phyloP scores from a whole-genome alignment of 2,113 vertebrate genomes.

The Nematolebias whitei region DNA sequence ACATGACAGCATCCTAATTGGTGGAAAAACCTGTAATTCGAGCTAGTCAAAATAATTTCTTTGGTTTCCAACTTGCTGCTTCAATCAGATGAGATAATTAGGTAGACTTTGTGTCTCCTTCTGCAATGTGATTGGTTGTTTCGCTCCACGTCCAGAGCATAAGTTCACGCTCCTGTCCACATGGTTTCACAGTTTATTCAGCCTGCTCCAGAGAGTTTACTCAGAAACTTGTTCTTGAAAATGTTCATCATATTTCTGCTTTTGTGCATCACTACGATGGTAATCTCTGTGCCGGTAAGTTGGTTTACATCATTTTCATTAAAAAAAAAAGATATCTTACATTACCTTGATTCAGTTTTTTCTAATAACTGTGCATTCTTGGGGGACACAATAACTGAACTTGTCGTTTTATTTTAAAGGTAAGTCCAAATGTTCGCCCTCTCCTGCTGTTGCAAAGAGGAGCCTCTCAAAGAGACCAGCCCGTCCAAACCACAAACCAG shows the following conservation, averaged over 20 bases:
- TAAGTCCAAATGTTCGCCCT: conserved; percentile 15
- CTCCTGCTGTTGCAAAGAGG: conserved; percentile 20
- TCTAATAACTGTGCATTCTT: background rate
- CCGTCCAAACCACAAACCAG: conserved; percentile 25
- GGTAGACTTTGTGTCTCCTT: conserved; percentile 39
- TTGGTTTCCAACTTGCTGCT: conserved; percentile 31
- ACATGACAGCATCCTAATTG: conserved; percentile 63
- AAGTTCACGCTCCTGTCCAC: conserved; percentile 41
- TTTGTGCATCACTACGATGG: conserved; percentile 33
- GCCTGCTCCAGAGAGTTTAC: conserved; percentile 16
- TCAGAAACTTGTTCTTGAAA: conserved; percentile 21
- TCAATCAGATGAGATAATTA: conserved; percentile 42
- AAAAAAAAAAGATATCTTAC: too few relatives aligned
- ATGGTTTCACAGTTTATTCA: conserved; percentile 30
- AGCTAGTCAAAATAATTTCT: conserved; percentile 37
- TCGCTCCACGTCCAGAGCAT: conserved; percentile 39
- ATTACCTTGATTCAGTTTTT: background rate
- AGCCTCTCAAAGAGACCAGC: conserved; percentile 17
- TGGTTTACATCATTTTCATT: background rate
- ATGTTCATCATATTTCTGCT: conserved; percentile 53
- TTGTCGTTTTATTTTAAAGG: conserved; percentile 24
- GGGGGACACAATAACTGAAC: too few relatives aligned
- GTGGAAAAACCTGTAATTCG: conserved; percentile 44
- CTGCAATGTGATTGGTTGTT: conserved; percentile 65
- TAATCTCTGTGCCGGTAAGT: conserved; percentile 65